These are phyloP conservation scores for Eclectus roratus DNA, from an alignment of 2,113 vertebrate species.

Conservation along the genomic window DNA sequence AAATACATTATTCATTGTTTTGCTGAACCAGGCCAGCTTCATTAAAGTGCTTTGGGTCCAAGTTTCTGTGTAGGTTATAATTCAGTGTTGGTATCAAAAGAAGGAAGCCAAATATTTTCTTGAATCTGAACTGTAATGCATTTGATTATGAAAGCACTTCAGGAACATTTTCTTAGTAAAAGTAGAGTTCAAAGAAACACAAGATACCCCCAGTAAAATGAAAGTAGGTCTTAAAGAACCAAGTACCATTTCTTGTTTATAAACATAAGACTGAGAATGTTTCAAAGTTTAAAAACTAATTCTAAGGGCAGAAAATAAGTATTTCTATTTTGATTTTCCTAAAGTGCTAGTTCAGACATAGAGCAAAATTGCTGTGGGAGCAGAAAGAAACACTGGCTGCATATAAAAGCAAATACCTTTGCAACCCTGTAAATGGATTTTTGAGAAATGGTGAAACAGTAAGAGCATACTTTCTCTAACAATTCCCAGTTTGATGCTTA, in stretches of 20 bases:
- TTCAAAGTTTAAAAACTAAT: neutral
- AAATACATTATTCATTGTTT: neutral
- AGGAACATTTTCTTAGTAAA: neutral
- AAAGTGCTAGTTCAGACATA: neutral
- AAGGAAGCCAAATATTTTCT: neutral
- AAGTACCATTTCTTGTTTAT: neutral
- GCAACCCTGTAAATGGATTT: neutral
- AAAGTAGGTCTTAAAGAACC: neutral
- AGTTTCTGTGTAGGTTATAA: neutral
- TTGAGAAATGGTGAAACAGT: neutral
- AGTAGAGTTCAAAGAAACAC: neutral
- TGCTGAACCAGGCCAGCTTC: neutral
- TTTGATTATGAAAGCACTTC: neutral
- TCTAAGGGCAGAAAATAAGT: neutral
- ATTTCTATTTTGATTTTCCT: neutral
- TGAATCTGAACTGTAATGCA: neutral
- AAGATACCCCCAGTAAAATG: neutral
- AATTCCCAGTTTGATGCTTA: constrained; percentile 25
- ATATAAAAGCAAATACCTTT: neutral
- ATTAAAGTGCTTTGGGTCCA: neutral
- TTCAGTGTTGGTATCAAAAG: neutral
- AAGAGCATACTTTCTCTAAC: neutral
- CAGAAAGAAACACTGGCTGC: neutral
- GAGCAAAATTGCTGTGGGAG: constrained; percentile 12
- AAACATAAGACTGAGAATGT: neutral